phyloP scores from a whole-genome alignment of 2,888 invertebrate genomes.

The Gryllus longicercus region DNA sequence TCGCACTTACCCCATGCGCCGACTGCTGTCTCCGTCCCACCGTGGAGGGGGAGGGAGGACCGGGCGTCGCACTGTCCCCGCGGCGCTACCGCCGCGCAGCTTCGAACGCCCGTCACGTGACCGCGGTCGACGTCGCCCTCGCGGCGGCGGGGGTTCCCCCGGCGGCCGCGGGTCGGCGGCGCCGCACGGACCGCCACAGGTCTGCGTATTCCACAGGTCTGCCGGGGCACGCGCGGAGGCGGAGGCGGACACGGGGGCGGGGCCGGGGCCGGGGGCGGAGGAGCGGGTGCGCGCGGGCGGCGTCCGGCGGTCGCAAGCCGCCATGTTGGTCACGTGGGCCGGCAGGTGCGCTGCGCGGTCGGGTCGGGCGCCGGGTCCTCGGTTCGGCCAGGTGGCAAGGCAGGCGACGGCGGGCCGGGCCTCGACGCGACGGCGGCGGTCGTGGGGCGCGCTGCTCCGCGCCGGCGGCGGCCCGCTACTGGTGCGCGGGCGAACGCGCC shows the following conservation, averaged over 20 bases:
- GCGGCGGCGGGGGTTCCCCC: not conserved
- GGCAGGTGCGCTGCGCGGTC: not conserved
- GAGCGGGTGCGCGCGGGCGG: not conserved
- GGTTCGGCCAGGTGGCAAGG: not conserved
- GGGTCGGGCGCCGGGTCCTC: not conserved
- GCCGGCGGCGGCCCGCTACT: conserved; percentile 11
- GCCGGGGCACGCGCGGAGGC: not conserved
- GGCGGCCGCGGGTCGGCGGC: not conserved
- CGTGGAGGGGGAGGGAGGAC: not conserved
- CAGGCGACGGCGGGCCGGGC: not conserved
- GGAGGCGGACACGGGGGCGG: not conserved
- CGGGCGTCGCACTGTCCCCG: conserved; percentile 17
- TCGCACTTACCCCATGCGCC: not conserved
- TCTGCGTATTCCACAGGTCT: not conserved
- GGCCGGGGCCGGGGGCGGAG: not conserved
- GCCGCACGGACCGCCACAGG: not conserved
- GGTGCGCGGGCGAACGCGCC: conserved; percentile 18
- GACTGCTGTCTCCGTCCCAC: not conserved
- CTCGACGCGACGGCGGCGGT: not conserved
- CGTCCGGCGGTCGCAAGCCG: not conserved
- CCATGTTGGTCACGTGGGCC: not conserved
- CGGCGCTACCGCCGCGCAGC: no score
- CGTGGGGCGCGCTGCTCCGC: not conserved
- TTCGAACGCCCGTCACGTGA: not conserved
- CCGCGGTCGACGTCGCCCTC: not conserved